Evolutionary conservation across 2,888 invertebrate genomes (phyloP).

Genomic region (Synergus umbraculus): DNA sequence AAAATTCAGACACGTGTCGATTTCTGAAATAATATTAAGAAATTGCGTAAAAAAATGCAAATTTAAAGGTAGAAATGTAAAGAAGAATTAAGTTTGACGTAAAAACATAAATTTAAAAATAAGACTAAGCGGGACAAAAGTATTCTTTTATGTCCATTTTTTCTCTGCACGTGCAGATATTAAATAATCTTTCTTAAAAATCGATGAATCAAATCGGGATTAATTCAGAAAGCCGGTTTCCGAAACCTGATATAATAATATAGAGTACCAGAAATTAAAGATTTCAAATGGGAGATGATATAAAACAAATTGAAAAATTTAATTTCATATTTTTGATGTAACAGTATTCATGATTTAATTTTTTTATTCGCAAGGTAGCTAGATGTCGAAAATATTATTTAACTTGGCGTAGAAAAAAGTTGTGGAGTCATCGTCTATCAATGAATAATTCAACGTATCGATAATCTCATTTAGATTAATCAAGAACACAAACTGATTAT

Average conservation of each 20-base stretch:
- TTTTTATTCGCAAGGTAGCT: neutral
- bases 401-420: neutral
- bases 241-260: constrained; percentile 1
- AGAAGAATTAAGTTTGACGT: constrained; percentile 8
- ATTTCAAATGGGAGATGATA: neutral
- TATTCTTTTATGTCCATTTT: neutral
- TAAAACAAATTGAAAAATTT: neutral
- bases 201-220: neutral
- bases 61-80: constrained; percentile 8
- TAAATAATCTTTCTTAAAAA: neutral
- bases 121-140: neutral
- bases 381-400: neutral
- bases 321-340: neutral
- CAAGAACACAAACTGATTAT: neutral
- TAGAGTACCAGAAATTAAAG: neutral
- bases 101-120: neutral
- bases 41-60: neutral
- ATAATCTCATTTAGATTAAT: neutral
- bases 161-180: constrained; percentile 5
- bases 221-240: neutral
- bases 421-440: neutral
- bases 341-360: neutral
- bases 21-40: neutral
- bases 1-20: constrained; percentile 9
- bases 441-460: neutral